Percentiles rank a stretch among this genome's conserved stretches.
These are phyloP conservation scores for Tenthredo distinguenda DNA, from an alignment of 2,888 invertebrate species.

Conservation along the genomic window DNA sequence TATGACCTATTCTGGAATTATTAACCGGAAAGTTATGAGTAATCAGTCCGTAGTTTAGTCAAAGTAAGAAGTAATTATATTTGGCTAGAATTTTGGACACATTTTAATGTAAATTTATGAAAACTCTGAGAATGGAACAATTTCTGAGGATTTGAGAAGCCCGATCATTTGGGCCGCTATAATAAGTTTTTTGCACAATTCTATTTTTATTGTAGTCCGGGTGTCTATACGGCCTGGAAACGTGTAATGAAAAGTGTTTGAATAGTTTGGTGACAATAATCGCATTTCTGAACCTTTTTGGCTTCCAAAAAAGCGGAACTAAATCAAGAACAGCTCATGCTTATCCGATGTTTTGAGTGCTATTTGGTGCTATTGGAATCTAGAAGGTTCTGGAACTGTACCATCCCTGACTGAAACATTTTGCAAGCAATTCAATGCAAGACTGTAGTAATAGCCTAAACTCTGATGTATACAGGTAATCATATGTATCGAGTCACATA, in stretches of 20 bases:
- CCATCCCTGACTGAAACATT: constrained; percentile 42
- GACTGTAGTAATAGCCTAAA: constrained; percentile 53
- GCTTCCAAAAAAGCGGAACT: background rate
- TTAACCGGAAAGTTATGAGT: background rate
- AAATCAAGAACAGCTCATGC: background rate
- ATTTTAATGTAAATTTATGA: background rate
- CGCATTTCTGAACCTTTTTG: background rate
- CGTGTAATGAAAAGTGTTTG: too few relatives aligned
- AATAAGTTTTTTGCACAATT: background rate
- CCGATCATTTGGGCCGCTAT: background rate
- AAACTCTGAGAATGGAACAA: background rate
- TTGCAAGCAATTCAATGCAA: constrained; percentile 65
- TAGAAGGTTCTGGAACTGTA: background rate
- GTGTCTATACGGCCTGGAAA: background rate
- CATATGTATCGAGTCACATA: background rate
- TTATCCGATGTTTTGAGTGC: background rate
- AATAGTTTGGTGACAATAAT: background rate
- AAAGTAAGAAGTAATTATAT: background rate
- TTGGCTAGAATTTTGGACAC: background rate
- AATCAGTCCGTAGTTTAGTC: constrained; percentile 6
- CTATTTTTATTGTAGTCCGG: background rate
- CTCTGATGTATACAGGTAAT: background rate
- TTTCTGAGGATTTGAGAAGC: background rate
- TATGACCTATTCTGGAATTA: background rate
- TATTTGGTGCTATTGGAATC: background rate